A percentile compares a stretch with the other conserved stretches of the same genome.
Conservation (phyloP, 2,888 invertebrate species). For the Drosophila hamatofila region DNA sequence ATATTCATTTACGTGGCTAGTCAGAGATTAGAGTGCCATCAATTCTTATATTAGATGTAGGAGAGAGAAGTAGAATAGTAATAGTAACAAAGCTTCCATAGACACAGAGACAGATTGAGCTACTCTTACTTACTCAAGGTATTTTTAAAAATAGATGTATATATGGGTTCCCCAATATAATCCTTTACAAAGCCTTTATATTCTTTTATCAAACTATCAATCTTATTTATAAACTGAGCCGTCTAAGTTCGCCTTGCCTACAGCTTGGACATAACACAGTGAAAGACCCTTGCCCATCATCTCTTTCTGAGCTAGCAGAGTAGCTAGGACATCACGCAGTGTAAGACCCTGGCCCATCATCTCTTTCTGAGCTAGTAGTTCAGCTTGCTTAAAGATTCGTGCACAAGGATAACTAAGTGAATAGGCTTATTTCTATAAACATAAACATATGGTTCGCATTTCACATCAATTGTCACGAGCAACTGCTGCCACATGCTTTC, state of each 20-base stretch:
- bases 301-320: background rate
- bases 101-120: background rate
- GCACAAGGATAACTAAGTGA: background rate
- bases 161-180: background rate
- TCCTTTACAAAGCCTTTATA: background rate
- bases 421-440: slow-evolving; percentile 6
- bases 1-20: background rate
- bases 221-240: background rate
- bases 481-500: slow-evolving; percentile 37
- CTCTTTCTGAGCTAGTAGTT: background rate
- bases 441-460: slow-evolving; percentile 12
- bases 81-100: background rate
- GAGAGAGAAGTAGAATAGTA: background rate
- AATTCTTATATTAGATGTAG: background rate
- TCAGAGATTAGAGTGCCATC: no score
- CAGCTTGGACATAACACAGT: background rate
- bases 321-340: background rate
- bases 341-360: background rate
- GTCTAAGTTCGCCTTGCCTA: background rate
- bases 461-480: slow-evolving; percentile 43
- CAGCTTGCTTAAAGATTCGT: background rate
- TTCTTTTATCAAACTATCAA: background rate
- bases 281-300: background rate
- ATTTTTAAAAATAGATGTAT: background rate
- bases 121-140: background rate